Evolutionary conservation across 2,888 invertebrate genomes (phyloP).

Genomic region (Oscheius sp.): DNA sequence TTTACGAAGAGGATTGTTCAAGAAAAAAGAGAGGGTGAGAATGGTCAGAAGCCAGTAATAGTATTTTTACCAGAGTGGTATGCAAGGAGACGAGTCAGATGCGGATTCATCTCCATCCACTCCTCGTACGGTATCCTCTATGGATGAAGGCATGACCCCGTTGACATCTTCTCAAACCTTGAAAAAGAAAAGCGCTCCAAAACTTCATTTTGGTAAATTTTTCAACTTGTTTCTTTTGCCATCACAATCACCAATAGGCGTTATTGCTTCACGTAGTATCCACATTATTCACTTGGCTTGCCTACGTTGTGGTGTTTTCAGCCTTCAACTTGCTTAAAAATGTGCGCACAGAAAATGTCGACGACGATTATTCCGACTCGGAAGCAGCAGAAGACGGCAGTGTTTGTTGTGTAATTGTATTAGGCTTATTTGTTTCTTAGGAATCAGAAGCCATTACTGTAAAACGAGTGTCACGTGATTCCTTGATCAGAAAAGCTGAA

Average conservation of each 20-base stretch:
- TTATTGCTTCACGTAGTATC: not conserved
- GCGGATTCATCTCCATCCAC: constrained; percentile 71
- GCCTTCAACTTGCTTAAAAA: constrained; percentile 70
- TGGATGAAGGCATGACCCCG: constrained; percentile 57
- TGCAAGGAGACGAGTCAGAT: constrained; percentile 61
- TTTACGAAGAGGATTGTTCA: constrained; percentile 70
- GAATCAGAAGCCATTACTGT: constrained; percentile 23
- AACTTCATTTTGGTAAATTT: constrained; percentile 74
- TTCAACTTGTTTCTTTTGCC: not conserved
- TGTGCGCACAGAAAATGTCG: constrained; percentile 59
- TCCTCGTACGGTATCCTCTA: constrained; percentile 64
- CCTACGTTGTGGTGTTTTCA: constrained; percentile 43
- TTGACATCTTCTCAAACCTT: constrained; percentile 41
- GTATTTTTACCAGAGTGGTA: constrained; percentile 36
- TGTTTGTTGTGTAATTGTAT: constrained; percentile 25
- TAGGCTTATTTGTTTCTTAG: constrained; percentile 27
- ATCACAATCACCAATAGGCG: constrained; percentile 3
- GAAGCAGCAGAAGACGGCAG: constrained; percentile 41
- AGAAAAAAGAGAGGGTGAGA: constrained; percentile 61
- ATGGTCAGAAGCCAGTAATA: not conserved
- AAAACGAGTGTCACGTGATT: constrained; percentile 28
- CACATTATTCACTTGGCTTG: constrained; percentile 1
- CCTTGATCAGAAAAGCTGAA: constrained; percentile 18
- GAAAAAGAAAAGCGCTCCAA: constrained; percentile 75
- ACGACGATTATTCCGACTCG: constrained; percentile 73